Conservation (phyloP, 2,888 invertebrate species). For the Campopleginae sp. region DNA sequence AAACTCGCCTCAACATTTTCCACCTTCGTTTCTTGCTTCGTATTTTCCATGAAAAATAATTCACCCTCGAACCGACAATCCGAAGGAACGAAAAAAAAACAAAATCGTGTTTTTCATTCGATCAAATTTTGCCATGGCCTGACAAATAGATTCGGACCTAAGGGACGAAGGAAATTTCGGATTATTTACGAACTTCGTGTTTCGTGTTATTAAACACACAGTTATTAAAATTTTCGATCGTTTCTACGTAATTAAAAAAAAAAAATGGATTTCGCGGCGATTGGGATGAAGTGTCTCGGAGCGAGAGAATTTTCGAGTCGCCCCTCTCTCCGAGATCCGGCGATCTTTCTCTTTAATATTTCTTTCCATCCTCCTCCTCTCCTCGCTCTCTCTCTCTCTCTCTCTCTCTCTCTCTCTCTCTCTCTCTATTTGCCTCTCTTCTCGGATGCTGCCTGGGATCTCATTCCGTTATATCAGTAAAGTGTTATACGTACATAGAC, state of each 20-base stretch:
- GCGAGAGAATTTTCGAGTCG: slow-evolving; percentile 1
- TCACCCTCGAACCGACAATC: no score
- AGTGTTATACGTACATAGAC: slow-evolving; percentile 32
- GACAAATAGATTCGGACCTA: no score
- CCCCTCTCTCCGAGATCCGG: not conserved
- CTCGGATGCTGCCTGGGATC: slow-evolving; percentile 20
- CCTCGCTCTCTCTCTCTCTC: not conserved
- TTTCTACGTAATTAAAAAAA: not conserved
- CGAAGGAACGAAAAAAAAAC: not conserved
- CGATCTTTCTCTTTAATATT: not conserved
- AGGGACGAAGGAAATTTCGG: no score
- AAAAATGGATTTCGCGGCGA: not conserved
- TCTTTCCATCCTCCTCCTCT: not conserved
- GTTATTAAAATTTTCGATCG: not conserved
- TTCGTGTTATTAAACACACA: not conserved
- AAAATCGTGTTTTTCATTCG: no score
- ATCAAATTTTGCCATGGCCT: no score
- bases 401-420: not conserved
- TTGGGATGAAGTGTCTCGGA: not conserved
- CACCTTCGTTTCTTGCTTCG: not conserved
- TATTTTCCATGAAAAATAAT: not conserved
- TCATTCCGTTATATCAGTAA: slow-evolving; percentile 62
- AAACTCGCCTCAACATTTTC: not conserved
- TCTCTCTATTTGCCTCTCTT: not conserved
- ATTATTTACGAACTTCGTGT: no score